Evolutionary conservation across 2,888 invertebrate genomes (phyloP), one percentile per base, ranked within the genome.

Genomic region (Chymomyza caudatula): DNA sequence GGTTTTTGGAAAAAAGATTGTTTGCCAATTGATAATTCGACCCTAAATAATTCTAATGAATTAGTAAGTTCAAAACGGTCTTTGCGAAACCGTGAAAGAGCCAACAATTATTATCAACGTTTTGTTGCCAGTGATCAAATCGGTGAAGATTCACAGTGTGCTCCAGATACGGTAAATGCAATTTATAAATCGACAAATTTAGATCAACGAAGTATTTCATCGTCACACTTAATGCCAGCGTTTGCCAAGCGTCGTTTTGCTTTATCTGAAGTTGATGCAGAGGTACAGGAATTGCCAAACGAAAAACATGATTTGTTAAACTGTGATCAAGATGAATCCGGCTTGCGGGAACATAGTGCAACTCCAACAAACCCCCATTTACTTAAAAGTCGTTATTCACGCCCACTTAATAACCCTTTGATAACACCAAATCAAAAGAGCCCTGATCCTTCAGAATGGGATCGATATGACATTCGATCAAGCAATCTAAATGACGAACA

Each of bases 1-100:
- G 77, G 85, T 58, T 82, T 89, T 75, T 91, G 92, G 87, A 93
- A 93, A 84, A 90, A 92, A 17, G 92, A 92, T 69, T 65, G 63
- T 55, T 37, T 19, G 4, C 68, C 51, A 54, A 73, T 69, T 63
- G 53, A 43, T 37, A 25, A 15, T 42, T 25, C 6, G 5, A 17
- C n/a, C 11, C 6, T 78, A 0, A 52, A 47, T 20, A 69, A 62
- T 37, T 56, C 69, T 1, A 84, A 69, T 56, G 73, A 77, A 1
- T 66, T 77, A 25, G 69, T 77, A 6, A 77, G 74, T 56, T 80
- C 79, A 4, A 60, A 74, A 0, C 77, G 81, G 3, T 78, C 78
- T 1, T 55, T 77, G 25, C 63, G 75, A 4, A 81, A 78, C 55
- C 73, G 75, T 0, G 84, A 84, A 51, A 76, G 79, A 11, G 74